Percentiles rank a stretch among this genome's conserved stretches.
Conservation (phyloP, 1,140 invertebrate species). For the Solenopsis fugax region DNA sequence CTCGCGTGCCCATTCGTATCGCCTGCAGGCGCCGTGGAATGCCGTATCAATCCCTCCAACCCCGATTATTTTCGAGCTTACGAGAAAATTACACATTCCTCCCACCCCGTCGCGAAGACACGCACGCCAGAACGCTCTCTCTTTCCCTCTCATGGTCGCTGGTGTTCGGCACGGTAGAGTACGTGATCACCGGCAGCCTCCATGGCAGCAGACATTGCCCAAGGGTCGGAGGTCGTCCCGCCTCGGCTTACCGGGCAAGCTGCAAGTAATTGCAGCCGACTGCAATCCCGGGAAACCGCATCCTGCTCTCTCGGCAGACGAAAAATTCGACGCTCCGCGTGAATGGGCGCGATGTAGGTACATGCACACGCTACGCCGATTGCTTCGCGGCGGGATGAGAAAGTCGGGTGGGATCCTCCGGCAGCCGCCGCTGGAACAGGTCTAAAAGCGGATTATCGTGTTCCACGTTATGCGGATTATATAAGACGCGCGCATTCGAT, state of each 20-base stretch:
- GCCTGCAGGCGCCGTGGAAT: conserved; percentile 48
- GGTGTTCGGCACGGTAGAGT: conserved; percentile 78
- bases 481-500: conserved; percentile 43
- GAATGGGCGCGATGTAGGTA: conserved; percentile 65
- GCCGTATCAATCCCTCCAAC: conserved; percentile 71
- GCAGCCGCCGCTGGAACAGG: conserved; percentile 11
- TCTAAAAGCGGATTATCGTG: conserved; percentile 59
- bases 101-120: conserved; percentile 51
- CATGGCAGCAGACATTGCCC: conserved; percentile 77
- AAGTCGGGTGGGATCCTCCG: conserved; percentile 52
- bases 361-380: conserved; percentile 42
- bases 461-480: conserved; percentile 48
- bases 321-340: conserved; percentile 70
- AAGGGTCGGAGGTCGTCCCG: conserved; percentile 82
- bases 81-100: conserved; percentile 82
- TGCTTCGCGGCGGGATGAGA: conserved; percentile 64
- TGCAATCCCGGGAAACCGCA: conserved; percentile 80
- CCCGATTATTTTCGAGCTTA: conserved; percentile 80
- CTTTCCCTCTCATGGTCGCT: conserved; percentile 54
- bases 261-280: conserved; percentile 82
- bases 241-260: conserved; percentile 81
- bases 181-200: conserved; percentile 83
- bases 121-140: conserved; percentile 53
- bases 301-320: conserved; percentile 65
- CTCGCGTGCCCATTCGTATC: conserved; percentile 40